Percentiles rank a stretch among this genome's conserved stretches.
phyloP scores from a whole-genome alignment of 1,140 invertebrate species.

The Cepaea nemoralis region DNA sequence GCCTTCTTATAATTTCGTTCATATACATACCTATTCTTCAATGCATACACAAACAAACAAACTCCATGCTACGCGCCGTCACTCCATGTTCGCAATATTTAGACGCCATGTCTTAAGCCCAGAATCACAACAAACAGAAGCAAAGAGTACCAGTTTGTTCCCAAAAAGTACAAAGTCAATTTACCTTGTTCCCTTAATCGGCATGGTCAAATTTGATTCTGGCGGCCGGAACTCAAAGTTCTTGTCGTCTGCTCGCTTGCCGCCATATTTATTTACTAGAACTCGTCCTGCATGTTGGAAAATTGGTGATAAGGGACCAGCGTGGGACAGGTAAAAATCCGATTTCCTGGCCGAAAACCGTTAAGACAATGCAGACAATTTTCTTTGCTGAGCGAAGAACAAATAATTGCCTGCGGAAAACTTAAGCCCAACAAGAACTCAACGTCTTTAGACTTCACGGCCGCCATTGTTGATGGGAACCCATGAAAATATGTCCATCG shows the following conservation, averaged over 20 bases:
- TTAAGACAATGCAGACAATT: constrained; percentile 24
- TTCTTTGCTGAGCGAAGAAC: constrained; percentile 14
- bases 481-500: background rate
- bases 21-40: no score
- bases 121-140: background rate
- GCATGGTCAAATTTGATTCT: constrained; percentile 29
- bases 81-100: background rate
- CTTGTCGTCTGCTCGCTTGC: background rate
- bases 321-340: constrained; percentile 41
- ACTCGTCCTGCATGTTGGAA: background rate
- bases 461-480: constrained; percentile 2
- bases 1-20: no score
- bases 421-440: constrained; percentile 46
- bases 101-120: constrained; percentile 33
- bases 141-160: background rate
- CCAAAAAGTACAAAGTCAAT: constrained; percentile 30
- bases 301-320: no score
- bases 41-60: no score
- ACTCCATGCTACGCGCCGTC: no score
- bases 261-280: constrained; percentile 20
- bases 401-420: constrained; percentile 2
- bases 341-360: constrained; percentile 35
- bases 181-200: constrained; percentile 24
- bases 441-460: constrained; percentile 13
- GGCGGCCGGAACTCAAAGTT: constrained; percentile 34